Base-by-base conservation (phyloP, 2,888 invertebrate species). In the Aleiodes alternator region DNA sequence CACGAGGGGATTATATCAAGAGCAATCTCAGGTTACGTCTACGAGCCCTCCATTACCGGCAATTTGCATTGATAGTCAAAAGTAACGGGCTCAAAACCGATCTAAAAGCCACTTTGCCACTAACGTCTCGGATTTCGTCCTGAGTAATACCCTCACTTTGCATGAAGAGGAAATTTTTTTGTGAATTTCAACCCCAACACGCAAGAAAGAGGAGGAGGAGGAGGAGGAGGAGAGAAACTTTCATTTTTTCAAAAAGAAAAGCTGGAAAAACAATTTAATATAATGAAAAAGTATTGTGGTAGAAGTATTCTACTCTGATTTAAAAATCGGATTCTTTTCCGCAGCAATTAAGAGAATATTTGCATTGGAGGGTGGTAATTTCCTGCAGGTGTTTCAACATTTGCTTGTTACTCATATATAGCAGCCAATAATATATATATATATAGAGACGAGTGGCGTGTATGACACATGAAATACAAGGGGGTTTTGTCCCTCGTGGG, bases 281-380 rank as follows among this genome's bases (percentile, higher is more conserved):
- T 23, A 23, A 23, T 23, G 23, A 23, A 23, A 23, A 43, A 43
- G 43, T 43, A 43, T 9, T 43, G 8, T 23, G 23, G 23, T 23
- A 23, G 2, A 23, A 23, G 23, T 23, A 34, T 57, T 48, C 56
- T n/a, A 38, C 31, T 55, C 34, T 38, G 53, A 12, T 14, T 56
- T 29, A 11, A 12, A 51, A 57, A 43, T 57, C 31, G 43, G 16
- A 69, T 57, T 50, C 50, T 55, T 31, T 31, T 16, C n/a, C 64
- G 43, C 38, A 16, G 14, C 61, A 57, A 72, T 51, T 48, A 69
- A 64, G 88, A 88, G 87, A 89, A 88, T 88, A 89, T 89, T 89
- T 88, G 88, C 88, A 87, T 87, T 59, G 87, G 80, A 82, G 86
- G 86, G 87, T 87, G 84, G 88, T 88, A 88, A 89, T 89, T 89